Base-by-base conservation (phyloP, 2,797 vertebrate species). In the Moxostoma hubbsi region DNA sequence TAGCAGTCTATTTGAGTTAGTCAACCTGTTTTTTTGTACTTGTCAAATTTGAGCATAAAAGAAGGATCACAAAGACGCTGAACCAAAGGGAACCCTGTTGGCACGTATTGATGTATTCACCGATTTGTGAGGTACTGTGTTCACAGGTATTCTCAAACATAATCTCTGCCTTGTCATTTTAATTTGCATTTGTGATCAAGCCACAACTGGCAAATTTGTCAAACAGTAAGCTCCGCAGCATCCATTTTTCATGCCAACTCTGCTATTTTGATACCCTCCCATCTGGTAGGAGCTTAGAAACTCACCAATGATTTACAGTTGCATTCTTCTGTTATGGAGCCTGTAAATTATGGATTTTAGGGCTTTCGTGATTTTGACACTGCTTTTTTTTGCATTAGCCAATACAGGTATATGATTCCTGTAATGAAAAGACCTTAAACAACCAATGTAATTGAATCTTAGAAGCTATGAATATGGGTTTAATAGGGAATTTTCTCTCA, bases 311-410 rank as follows among this genome's bases (percentile, higher is more conserved):
- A 93, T 94, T 93, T 93, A 94, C 89, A 87, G 82, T 90, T 68
- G 81, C 83, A 81, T 83, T 83, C 80, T 86, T 77, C 85, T 89
- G 78, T 91, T 87, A 84, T 86, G 83, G n/a, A 86, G 86, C 84
- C 90, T 90, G 89, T 92, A 93, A 93, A 93, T 92, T 90, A 92
- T 87, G 88, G 89, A 92, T 93, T 93, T 92, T 93, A 89, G 90
- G 86, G 87, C 88, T 87, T 88, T 90, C 82, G 81, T 89, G 90
- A 83, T 86, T 91, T 92, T 90, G 91, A 88, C 87, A 86, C 87
- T 84, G 88, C 84, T 91, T 84, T 92, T 84, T 87, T 93, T 89
- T 90, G 89, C 89, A 91, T 92, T 89, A 85, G 85, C 67, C 84
- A 86, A 84, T 85, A 3, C 36, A 36, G 36, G 36, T 36, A 36